Conservation (phyloP, 2,113 vertebrate genomes). For the Pluvianellus socialis region DNA sequence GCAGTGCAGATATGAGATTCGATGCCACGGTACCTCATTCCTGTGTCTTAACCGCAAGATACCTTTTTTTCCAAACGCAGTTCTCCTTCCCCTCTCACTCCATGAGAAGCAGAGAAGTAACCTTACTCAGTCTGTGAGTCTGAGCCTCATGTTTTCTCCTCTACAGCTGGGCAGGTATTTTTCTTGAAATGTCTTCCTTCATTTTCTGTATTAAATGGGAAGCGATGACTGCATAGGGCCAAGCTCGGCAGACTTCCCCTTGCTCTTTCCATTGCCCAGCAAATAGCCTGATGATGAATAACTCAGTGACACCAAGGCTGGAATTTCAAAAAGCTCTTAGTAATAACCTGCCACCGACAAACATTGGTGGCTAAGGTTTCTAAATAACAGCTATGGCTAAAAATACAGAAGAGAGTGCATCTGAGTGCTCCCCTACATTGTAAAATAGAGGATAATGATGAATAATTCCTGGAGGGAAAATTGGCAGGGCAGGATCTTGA, state of each 20-base stretch:
- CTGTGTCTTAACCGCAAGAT: not conserved
- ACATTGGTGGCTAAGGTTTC: not conserved
- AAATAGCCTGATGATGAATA: not conserved
- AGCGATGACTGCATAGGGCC: not conserved
- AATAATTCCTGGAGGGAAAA: not conserved
- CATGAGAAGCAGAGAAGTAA: not conserved
- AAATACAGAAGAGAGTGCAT: not conserved
- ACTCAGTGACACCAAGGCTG: fast-evolving
- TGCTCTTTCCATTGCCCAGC: not conserved
- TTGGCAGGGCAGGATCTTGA: not conserved
- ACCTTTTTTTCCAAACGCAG: not conserved
- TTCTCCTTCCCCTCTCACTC: not conserved
- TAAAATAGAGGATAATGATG: not conserved
- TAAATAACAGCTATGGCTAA: not conserved
- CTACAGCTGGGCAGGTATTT: not conserved
- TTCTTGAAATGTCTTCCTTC: not conserved
- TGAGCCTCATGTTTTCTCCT: not conserved
- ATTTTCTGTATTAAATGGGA: not conserved
- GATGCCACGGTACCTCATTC: not conserved
- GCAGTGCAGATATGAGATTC: not conserved
- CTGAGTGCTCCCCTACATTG: not conserved
- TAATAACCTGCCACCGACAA: not conserved
- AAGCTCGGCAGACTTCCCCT: not conserved
- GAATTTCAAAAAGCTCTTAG: not conserved
- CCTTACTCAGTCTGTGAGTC: not conserved